A percentile compares a stretch with the other conserved stretches of the same genome.
Evolutionary conservation across 2,113 vertebrate genomes (phyloP).

Genomic region (Notarius quadriscutis): DNA sequence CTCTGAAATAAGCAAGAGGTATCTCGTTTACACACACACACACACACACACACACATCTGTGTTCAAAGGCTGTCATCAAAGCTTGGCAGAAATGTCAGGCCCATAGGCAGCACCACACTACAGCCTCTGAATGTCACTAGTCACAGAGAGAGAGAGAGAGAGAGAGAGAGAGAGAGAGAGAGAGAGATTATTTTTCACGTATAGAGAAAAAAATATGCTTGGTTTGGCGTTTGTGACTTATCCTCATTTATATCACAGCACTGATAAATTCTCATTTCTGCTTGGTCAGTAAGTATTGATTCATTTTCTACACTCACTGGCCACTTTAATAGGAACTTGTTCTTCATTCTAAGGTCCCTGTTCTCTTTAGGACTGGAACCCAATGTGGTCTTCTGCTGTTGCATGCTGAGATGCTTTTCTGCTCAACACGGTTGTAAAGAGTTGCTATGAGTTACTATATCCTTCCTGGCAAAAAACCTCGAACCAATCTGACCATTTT

Average conservation of each 20-base stretch:
- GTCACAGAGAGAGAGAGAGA: constrained; percentile 43
- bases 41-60: constrained; percentile 58
- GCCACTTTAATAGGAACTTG: too few species aligned
- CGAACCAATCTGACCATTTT: too few species aligned
- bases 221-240: not conserved
- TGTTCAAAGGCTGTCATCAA: constrained; percentile 78
- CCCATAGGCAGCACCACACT: constrained; percentile 71
- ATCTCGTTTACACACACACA: constrained; percentile 59
- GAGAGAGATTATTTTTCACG: not conserved
- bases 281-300: too few species aligned
- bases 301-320: too few species aligned
- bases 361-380: too few species aligned
- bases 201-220: not conserved
- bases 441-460: too few species aligned
- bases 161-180: constrained; percentile 28
- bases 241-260: not conserved
- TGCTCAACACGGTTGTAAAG: too few species aligned
- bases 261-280: not conserved
- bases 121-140: constrained; percentile 74
- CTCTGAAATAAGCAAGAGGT: constrained; percentile 60
- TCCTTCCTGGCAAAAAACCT: too few species aligned
- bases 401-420: too few species aligned
- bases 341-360: too few species aligned
- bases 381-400: too few species aligned
- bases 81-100: constrained; percentile 78